phyloP scores from a whole-genome alignment of 2,888 invertebrate species.

The Diaprepes abbreviatus region DNA sequence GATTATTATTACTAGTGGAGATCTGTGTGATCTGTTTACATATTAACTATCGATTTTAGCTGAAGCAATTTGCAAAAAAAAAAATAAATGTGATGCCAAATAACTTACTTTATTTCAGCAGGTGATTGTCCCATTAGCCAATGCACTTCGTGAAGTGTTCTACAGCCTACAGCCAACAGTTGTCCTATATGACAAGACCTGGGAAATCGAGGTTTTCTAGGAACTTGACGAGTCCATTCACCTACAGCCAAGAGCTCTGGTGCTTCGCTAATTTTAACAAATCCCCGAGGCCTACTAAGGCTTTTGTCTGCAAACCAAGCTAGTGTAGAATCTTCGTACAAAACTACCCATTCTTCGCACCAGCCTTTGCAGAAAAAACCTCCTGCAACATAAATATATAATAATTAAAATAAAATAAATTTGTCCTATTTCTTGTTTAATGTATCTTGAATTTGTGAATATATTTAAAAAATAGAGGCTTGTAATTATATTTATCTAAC shows the following conservation, averaged over 20 bases:
- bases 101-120: slow-evolving; percentile 81
- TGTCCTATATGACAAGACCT: slow-evolving; percentile 78
- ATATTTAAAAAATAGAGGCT: too few relatives aligned
- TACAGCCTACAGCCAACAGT: slow-evolving; percentile 82
- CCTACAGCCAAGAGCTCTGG: slow-evolving; percentile 87
- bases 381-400: slow-evolving; percentile 71
- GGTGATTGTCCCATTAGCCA: slow-evolving; percentile 87
- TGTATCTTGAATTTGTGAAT: too few relatives aligned
- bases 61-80: too few relatives aligned
- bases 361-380: slow-evolving; percentile 85
- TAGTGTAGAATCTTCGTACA: slow-evolving; percentile 88
- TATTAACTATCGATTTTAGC: too few relatives aligned
- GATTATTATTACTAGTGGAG: too few relatives aligned
- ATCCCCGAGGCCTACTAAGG: slow-evolving; percentile 68
- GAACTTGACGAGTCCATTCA: slow-evolving; percentile 84
- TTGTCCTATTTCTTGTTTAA: too few relatives aligned
- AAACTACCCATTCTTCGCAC: slow-evolving; percentile 88
- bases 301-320: slow-evolving; percentile 85
- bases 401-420: too few relatives aligned
- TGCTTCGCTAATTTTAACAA: slow-evolving; percentile 78
- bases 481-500: too few relatives aligned
- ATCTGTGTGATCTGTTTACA: too few relatives aligned
- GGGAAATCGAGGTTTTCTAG: slow-evolving; percentile 80
- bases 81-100: too few relatives aligned
- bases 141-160: slow-evolving; percentile 77